Evolutionary conservation across 2,797 vertebrate genomes (phyloP).

Genomic region (Gallinago nigripennis): DNA sequence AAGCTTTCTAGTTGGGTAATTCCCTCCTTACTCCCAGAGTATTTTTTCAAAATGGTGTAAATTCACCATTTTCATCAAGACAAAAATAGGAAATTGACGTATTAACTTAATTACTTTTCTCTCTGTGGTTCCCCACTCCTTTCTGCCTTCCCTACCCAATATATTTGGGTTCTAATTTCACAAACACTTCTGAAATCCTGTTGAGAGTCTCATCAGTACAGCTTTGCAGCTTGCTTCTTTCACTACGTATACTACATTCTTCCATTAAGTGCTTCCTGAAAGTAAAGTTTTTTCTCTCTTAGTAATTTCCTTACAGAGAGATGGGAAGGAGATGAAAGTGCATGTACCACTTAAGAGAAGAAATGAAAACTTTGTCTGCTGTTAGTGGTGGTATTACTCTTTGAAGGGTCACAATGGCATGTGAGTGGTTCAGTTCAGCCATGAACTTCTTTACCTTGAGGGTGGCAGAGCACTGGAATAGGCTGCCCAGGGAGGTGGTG

Average conservation of each 20-base stretch:
- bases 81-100: not conserved
- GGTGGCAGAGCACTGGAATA: no score
- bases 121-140: not conserved
- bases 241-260: rapidly evolving
- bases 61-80: not conserved
- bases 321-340: not conserved
- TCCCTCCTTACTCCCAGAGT: not conserved
- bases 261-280: not conserved
- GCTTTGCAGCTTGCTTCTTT: not conserved
- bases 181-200: not conserved
- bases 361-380: not conserved
- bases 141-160: not conserved
- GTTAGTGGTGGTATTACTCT: not conserved
- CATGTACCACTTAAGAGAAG: not conserved
- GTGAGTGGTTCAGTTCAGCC: not conserved
- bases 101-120: not conserved
- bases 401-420: not conserved
- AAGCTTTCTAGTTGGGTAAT: not conserved
- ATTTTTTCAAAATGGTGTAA: not conserved
- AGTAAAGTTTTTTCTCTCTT: not conserved
- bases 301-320: not conserved
- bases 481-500: no score
- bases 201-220: not conserved
- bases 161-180: not conserved
- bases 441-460: no score